These are phyloP conservation scores for Lateolabrax maculatus DNA, from an alignment of 2,797 vertebrate species.

Conservation along the genomic window DNA sequence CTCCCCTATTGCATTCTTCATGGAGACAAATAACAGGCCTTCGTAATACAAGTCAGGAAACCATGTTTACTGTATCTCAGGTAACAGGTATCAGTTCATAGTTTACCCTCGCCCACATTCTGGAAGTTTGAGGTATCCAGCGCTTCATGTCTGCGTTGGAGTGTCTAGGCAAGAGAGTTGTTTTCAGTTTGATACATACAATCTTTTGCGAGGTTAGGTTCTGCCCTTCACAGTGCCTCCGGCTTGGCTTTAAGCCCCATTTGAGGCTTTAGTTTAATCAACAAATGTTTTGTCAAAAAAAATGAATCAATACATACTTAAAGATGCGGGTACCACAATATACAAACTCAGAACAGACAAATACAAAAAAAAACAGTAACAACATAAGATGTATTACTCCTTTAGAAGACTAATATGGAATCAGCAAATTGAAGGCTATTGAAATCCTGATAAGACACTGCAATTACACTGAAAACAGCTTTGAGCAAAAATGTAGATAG, in stretches of 20 bases:
- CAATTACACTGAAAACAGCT: not conserved
- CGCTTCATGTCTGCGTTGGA: not conserved
- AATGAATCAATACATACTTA: not conserved
- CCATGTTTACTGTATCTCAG: not conserved
- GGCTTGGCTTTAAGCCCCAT: not conserved
- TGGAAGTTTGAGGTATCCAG: not conserved
- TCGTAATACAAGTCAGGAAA: not conserved
- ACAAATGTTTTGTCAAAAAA: not conserved
- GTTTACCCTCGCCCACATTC: constrained; percentile 1
- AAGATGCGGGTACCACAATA: not conserved
- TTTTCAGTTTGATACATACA: not conserved
- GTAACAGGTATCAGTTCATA: not conserved
- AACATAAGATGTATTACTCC: not conserved
- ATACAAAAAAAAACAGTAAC: not conserved
- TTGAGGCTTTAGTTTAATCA: not conserved
- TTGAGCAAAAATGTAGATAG: not conserved
- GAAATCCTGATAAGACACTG: not conserved
- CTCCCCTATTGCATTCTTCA: not conserved
- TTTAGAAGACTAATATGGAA: not conserved
- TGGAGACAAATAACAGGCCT: not conserved
- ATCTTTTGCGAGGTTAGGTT: not conserved
- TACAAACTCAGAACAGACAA: not conserved
- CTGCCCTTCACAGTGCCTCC: not conserved
- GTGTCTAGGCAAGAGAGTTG: not conserved
- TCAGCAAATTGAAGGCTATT: not conserved